Evolutionary conservation across 2,797 vertebrate species (phyloP).

Genomic region (Tokudaia tokunoshimensis): DNA sequence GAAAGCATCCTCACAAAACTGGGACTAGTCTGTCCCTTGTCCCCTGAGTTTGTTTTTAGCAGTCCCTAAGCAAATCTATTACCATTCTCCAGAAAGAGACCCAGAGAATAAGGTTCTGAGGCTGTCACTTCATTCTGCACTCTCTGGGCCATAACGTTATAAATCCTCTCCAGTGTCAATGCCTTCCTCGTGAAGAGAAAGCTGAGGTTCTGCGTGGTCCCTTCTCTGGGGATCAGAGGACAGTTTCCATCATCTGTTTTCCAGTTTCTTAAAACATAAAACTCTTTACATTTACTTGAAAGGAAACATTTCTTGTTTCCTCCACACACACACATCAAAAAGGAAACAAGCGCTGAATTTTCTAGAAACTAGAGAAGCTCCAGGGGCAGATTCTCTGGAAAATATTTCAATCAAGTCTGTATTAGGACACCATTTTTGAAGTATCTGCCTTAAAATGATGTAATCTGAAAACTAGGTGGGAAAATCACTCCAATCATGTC

Average conservation of each 20-base stretch:
- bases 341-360: conserved; percentile 26
- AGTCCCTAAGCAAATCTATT: conserved; percentile 68
- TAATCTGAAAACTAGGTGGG: conserved; percentile 59
- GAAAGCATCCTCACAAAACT: neutral
- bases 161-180: conserved; percentile 58
- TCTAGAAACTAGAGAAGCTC: conserved; percentile 26
- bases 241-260: neutral
- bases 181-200: neutral
- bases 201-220: neutral
- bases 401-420: conserved; percentile 68
- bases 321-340: neutral
- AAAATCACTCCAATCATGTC: conserved; percentile 58
- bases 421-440: conserved; percentile 64
- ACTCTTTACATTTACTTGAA: conserved; percentile 55
- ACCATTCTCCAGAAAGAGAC: conserved; percentile 66
- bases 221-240: conserved; percentile 69
- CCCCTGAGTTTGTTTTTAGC: conserved; percentile 59
- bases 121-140: conserved; percentile 1
- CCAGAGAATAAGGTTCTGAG: conserved; percentile 69
- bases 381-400: neutral
- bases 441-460: conserved; percentile 69
- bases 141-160: conserved; percentile 50
- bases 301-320: neutral
- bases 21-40: neutral
- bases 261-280: conserved; percentile 65